Percentiles rank a stretch among this genome's conserved stretches.
Evolutionary conservation across 2,797 vertebrate genomes (phyloP).

Genomic region (Pitangus sulphuratus): DNA sequence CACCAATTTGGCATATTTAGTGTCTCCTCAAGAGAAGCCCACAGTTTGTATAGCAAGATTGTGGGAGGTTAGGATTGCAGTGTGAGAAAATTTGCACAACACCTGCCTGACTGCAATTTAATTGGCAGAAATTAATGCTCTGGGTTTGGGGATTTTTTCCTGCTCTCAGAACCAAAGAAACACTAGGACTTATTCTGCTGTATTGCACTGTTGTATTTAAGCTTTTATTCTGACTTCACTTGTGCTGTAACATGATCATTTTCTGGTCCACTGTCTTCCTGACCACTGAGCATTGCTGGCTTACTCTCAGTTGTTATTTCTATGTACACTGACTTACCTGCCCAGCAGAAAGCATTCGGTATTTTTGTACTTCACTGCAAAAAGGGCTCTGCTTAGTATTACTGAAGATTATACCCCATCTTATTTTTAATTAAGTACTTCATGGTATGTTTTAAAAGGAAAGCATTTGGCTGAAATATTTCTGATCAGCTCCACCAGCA

Average conservation of each 20-base stretch:
- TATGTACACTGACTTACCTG: not conserved
- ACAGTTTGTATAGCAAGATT: constrained; percentile 71
- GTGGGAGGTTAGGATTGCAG: constrained; percentile 71
- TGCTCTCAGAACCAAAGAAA: not conserved
- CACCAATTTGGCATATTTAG: constrained; percentile 69
- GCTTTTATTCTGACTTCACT: not conserved
- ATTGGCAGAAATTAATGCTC: constrained; percentile 67
- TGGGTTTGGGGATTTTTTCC: not conserved
- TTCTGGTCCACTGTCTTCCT: not conserved
- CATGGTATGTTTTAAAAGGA: not conserved
- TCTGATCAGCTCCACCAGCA: not conserved
- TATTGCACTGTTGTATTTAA: not conserved
- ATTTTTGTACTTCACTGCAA: not conserved
- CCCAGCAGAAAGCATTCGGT: not conserved
- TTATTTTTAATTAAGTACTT: not conserved
- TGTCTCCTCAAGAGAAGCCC: constrained; percentile 69
- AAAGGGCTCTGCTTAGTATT: not conserved
- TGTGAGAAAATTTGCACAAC: constrained; percentile 67
- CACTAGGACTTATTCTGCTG: not conserved
- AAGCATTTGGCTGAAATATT: not conserved
- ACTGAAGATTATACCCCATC: not conserved
- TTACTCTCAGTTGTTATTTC: not conserved
- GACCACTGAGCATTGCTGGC: not conserved
- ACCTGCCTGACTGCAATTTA: constrained; percentile 67
- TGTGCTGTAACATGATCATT: not conserved